A percentile compares a stretch with the other conserved stretches of the same genome.
Evolutionary conservation across 2,113 vertebrate species (phyloP).

Genomic region (Phrynosoma platyrhinos): DNA sequence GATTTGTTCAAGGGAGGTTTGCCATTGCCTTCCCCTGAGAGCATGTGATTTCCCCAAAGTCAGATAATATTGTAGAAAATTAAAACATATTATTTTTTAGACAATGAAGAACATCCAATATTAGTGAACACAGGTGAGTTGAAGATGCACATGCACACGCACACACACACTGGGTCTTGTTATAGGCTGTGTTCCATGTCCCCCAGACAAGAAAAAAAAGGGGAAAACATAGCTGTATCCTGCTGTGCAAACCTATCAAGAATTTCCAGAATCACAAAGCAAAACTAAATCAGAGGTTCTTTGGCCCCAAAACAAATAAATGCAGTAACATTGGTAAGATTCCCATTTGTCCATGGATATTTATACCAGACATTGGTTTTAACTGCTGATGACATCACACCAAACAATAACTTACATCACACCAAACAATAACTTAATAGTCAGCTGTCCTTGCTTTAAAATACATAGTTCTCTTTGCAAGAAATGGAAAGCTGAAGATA

Average conservation of each 20-base stretch:
- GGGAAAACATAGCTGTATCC: constrained; percentile 1
- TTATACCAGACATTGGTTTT: neutral
- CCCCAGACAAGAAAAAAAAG: neutral
- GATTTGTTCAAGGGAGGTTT: too few relatives aligned
- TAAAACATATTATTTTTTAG: too few relatives aligned
- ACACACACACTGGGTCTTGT: too few relatives aligned
- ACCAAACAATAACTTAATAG: neutral
- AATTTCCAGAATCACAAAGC: neutral
- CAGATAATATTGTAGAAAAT: too few relatives aligned
- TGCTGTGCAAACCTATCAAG: neutral
- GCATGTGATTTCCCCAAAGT: too few relatives aligned
- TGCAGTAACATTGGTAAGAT: neutral
- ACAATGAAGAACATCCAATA: neutral
- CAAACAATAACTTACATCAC: neutral
- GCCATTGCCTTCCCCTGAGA: too few relatives aligned
- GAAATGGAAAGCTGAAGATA: neutral
- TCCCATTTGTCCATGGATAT: neutral
- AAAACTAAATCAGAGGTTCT: neutral
- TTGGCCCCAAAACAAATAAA: neutral
- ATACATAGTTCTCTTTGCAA: neutral
- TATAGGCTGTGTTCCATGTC: constrained; percentile 9
- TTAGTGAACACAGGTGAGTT: constrained; percentile 9
- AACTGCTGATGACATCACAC: neutral
- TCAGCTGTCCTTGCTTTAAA: neutral
- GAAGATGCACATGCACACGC: too few relatives aligned